phyloP scores from a whole-genome alignment of 2,888 invertebrate species.

The Eulithis prunata region DNA sequence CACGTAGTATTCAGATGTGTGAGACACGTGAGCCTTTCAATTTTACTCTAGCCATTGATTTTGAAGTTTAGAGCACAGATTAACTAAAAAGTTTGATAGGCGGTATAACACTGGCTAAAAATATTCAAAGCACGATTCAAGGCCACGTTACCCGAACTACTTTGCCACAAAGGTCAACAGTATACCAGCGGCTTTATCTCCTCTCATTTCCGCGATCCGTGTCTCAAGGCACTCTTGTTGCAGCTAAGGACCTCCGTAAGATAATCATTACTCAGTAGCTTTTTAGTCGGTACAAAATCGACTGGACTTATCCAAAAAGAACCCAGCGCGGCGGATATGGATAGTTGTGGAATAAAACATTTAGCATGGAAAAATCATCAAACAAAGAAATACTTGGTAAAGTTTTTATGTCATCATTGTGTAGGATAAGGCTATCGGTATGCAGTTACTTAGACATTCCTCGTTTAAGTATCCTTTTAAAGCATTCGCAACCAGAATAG shows the following conservation, averaged over 20 bases:
- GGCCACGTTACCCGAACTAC: conserved; percentile 23
- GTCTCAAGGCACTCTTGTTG: conserved; percentile 61
- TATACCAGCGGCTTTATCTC: conserved; percentile 44
- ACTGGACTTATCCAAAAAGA: neutral
- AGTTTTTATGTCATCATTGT: conserved; percentile 16
- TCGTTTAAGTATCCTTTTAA: conserved; percentile 35
- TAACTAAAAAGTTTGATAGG: neutral
- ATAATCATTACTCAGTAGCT: conserved; percentile 11
- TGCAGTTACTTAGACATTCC: conserved; percentile 22
- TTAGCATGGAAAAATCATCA: conserved; percentile 7
- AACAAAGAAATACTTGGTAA: conserved; percentile 21
- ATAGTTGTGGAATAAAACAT: neutral
- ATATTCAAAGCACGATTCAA: conserved; percentile 2
- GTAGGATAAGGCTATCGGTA: conserved; percentile 32
- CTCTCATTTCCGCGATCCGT: conserved; percentile 54
- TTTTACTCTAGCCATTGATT: conserved; percentile 3
- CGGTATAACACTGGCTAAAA: neutral
- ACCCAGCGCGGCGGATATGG: neutral
- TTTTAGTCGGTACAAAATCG: neutral
- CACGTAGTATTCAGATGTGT: conserved; percentile 29
- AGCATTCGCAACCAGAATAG: conserved; percentile 35
- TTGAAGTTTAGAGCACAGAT: neutral
- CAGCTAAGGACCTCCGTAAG: conserved; percentile 45
- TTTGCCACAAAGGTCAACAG: conserved; percentile 50
- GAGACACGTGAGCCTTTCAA: conserved; percentile 11